Base-by-base conservation (phyloP, 1,140 invertebrate species). In the Drosophila tani region DNA sequence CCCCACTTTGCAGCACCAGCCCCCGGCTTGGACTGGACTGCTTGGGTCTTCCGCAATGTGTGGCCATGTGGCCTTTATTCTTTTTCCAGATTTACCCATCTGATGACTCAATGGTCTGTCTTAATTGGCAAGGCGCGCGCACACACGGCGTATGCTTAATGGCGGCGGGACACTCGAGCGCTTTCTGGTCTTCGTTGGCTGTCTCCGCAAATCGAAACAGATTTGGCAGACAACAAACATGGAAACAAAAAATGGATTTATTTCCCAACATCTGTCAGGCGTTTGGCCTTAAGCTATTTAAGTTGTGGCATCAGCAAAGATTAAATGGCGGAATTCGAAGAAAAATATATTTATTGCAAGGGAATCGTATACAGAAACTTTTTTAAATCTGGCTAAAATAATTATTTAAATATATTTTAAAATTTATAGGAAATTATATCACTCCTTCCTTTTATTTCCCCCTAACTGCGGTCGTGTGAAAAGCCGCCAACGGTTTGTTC, bases 81-180 rank as follows among this genome's bases (percentile, higher is more conserved):
- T 55, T 55, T 66, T n/a, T 45, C 27, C 43, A 19, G 38, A 53
- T 51, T 47, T 43, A 49, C 9, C 51, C 47, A 46, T 32, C 43
- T 75, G 71, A 76, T 76, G 74, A 76, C 74, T 76, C 71, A 76
- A 76, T 76, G 74, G 71, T 24, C 71, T 40, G 71, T 38, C 47
- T 69, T 78, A 62, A 78, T 78, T 68, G 74, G 71, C 53, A 76
- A 75, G 60, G 50, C 67, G 55, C 15, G n/a, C 11, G 55, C 67
- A 71, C 56, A 73, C 71, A 62, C 71, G 40, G 69, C 71, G 68
- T 74, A 75, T 75, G 38, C 74, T 75, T 64, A 74, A 73, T 73
- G 59, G 41, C 59, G 29, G 32, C 53, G 53, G 53, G 51, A 43
- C 67, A 59, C 67, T 73, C 67, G 40, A 70, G 32, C 49, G 63